phyloP scores from a whole-genome alignment of 2,797 vertebrate species.

The Artibeus lituratus region DNA sequence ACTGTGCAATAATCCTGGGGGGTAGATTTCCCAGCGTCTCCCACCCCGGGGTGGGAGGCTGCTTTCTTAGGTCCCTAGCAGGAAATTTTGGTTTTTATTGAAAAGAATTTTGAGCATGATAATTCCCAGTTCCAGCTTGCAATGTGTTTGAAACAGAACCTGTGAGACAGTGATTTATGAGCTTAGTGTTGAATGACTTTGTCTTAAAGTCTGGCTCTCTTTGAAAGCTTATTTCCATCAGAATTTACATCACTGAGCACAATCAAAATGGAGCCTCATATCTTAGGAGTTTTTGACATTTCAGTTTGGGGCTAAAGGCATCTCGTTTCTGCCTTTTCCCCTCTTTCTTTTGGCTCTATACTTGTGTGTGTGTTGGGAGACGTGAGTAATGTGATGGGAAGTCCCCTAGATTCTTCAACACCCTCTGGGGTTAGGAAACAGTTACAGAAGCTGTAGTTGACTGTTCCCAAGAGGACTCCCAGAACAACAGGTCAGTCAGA shows the following conservation, averaged over 20 bases:
- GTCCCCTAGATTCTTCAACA: not conserved
- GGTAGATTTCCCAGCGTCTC: constrained; percentile 9
- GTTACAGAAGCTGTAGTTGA: not conserved
- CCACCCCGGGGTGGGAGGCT: not conserved
- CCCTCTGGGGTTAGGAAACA: not conserved
- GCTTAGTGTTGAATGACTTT: constrained; percentile 54
- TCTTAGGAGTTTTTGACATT: constrained; percentile 62
- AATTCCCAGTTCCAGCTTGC: constrained; percentile 47
- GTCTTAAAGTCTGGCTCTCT: constrained; percentile 46
- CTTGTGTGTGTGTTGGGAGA: not conserved
- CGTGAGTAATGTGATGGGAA: not conserved
- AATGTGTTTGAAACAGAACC: constrained; percentile 29
- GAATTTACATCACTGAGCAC: constrained; percentile 26
- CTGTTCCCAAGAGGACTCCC: not conserved
- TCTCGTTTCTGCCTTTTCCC: not conserved
- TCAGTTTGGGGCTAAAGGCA: constrained; percentile 7
- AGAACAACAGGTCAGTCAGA: not conserved
- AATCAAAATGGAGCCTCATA: constrained; percentile 34
- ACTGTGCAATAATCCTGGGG: constrained; percentile 64
- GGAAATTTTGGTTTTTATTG: constrained; percentile 32
- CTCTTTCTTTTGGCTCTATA: not conserved
- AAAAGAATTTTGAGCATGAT: constrained; percentile 45
- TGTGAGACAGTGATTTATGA: constrained; percentile 21
- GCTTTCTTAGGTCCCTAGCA: constrained; percentile 2
- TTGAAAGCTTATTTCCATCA: constrained; percentile 45